Percentiles rank a stretch among this genome's conserved stretches.
phyloP scores from a whole-genome alignment of 2,113 vertebrate species.

The Telmatochromis sp. region DNA sequence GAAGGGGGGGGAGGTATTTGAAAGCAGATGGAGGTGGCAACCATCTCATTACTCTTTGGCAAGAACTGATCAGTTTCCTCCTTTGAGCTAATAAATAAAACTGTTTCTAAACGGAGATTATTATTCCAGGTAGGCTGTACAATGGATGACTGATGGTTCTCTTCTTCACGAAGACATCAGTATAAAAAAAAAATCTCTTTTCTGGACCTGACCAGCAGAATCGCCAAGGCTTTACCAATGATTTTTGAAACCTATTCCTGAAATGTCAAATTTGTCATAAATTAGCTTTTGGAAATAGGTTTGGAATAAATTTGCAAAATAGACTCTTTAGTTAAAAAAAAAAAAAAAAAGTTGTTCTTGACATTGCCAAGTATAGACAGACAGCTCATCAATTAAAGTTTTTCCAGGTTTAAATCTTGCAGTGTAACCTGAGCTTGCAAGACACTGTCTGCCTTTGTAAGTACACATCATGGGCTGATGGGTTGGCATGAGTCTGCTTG shows the following conservation, averaged over 20 bases:
- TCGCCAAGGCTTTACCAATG: background rate
- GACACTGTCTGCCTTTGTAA: background rate
- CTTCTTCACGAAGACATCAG: background rate
- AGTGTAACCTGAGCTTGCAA: background rate
- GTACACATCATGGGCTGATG: background rate
- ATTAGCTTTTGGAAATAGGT: background rate
- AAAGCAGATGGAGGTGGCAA: background rate
- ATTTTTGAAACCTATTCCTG: background rate
- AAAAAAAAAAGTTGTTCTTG: background rate
- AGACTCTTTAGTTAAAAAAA: background rate
- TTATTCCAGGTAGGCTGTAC: background rate
- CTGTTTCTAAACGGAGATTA: background rate
- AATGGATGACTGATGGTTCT: background rate
- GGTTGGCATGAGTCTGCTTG: background rate
- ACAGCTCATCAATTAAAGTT: background rate
- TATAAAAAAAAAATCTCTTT: background rate
- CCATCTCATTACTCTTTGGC: constrained; percentile 16
- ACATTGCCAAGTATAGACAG: background rate
- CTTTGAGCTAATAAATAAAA: constrained; percentile 4
- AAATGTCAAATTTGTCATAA: background rate
- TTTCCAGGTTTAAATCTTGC: background rate
- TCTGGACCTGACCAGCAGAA: background rate
- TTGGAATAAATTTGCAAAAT: background rate
- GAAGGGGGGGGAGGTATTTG: background rate
- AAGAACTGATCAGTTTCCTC: background rate